Conservation (phyloP, 2,113 vertebrate genomes). For the Myrmophylax atrothorax region DNA sequence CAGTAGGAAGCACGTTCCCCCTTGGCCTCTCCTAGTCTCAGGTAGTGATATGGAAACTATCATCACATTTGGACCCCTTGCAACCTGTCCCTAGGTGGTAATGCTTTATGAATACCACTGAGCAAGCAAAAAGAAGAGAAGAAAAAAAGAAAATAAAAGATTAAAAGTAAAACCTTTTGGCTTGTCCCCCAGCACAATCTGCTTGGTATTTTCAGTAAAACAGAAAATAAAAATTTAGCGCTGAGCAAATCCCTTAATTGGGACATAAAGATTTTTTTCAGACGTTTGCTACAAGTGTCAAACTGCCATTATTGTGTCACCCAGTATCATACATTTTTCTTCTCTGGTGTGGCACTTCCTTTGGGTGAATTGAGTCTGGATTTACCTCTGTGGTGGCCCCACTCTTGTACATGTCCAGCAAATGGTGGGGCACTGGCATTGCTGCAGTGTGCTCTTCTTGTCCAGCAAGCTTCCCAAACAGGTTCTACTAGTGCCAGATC, state of each 20-base stretch:
- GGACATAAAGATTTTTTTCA: neutral
- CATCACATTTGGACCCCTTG: slow-evolving; percentile 30
- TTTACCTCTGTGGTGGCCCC: neutral
- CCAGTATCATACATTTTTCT: neutral
- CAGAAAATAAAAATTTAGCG: neutral
- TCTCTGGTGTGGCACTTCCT: neutral
- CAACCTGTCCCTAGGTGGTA: slow-evolving; percentile 47
- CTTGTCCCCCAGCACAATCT: neutral
- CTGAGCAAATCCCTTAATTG: neutral
- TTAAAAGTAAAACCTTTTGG: slow-evolving; percentile 16
- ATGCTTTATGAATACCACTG: slow-evolving; percentile 31
- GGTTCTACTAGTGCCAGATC: neutral
- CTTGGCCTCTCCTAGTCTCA: slow-evolving; percentile 25
- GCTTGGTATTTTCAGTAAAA: neutral
- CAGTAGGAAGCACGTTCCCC: neutral
- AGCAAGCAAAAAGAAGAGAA: slow-evolving; percentile 30
- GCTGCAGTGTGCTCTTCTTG: neutral
- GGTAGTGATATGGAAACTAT: slow-evolving; percentile 43
- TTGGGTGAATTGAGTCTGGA: neutral
- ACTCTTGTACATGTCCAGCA: neutral
- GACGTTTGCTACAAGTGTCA: neutral
- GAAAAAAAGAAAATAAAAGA: neutral
- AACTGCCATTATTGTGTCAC: neutral
- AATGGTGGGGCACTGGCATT: neutral
- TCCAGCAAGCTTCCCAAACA: neutral